Conservation (phyloP, 1,140 invertebrate genomes). For the Panonychus citri region DNA sequence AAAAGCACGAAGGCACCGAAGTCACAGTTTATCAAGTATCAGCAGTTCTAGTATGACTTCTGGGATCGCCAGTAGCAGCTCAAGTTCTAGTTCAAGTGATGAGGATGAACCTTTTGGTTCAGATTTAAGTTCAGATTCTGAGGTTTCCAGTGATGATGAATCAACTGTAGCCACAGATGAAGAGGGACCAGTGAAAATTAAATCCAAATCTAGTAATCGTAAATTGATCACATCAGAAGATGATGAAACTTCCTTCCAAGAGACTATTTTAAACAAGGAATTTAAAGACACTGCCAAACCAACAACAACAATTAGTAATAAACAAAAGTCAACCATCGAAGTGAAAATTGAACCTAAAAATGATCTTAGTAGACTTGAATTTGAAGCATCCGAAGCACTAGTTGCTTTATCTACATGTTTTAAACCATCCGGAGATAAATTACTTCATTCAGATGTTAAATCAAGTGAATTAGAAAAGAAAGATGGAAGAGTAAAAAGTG, state of each 20-base stretch:
- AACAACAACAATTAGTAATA: too few relatives aligned
- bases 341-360: too few relatives aligned
- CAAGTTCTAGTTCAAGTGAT: neutral
- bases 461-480: neutral
- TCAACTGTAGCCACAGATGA: neutral
- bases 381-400: slow-evolving; percentile 26
- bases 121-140: neutral
- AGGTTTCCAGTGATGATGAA: neutral
- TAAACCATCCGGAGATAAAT: neutral
- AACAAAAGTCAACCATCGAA: too few relatives aligned
- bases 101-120: neutral
- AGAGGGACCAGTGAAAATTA: neutral
- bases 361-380: slow-evolving; percentile 1
- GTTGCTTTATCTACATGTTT: slow-evolving; percentile 25
- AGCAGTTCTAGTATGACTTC: neutral
- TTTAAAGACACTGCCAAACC: too few relatives aligned
- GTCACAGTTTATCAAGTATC: neutral
- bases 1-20: neutral
- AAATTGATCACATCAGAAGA: neutral
- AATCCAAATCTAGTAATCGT: neutral
- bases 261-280: too few relatives aligned
- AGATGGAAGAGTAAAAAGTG: neutral
- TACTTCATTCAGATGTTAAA: neutral
- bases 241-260: too few relatives aligned
- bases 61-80: neutral